Conservation (phyloP, 2,797 vertebrate species). For the Odontamblyopus rebecca region DNA sequence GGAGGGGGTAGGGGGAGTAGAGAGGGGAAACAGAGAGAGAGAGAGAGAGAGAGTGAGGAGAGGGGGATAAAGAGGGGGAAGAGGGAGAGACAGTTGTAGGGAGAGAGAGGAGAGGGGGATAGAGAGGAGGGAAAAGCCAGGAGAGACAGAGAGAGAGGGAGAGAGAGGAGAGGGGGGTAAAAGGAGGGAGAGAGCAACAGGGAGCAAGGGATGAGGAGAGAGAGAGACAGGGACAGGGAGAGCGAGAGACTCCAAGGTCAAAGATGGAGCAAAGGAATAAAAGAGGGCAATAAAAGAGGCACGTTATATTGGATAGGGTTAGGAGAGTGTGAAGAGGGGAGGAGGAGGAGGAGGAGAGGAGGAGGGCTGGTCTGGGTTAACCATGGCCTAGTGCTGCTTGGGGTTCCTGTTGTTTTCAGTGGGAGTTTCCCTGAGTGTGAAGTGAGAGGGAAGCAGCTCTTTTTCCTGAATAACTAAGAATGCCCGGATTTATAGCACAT, state of each 20-base stretch:
- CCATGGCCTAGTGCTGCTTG: constrained; percentile 48
- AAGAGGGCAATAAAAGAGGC: constrained; percentile 47
- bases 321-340: background rate
- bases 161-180: too few relatives aligned
- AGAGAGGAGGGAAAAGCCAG: background rate
- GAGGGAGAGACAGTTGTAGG: constrained; percentile 7
- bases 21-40: background rate
- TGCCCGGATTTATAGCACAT: constrained; percentile 53
- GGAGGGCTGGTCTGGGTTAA: constrained; percentile 27
- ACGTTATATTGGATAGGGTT: constrained; percentile 3
- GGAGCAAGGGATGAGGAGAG: constrained; percentile 1
- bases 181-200: too few relatives aligned
- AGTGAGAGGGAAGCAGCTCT: constrained; percentile 63
- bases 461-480: constrained; percentile 70
- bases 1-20: too few relatives aligned
- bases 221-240: background rate
- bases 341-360: constrained; percentile 4
- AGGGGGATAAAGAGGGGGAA: constrained; percentile 45
- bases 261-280: constrained; percentile 46
- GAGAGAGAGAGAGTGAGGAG: constrained; percentile 13
- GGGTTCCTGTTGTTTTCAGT: constrained; percentile 73
- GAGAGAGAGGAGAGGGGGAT: constrained; percentile 38
- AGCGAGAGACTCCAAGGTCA: background rate
- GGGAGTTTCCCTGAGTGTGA: constrained; percentile 65
- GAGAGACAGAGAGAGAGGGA: background rate